Conservation (phyloP, 2,113 vertebrate genomes). For the Neodontobutis hainanensis region DNA sequence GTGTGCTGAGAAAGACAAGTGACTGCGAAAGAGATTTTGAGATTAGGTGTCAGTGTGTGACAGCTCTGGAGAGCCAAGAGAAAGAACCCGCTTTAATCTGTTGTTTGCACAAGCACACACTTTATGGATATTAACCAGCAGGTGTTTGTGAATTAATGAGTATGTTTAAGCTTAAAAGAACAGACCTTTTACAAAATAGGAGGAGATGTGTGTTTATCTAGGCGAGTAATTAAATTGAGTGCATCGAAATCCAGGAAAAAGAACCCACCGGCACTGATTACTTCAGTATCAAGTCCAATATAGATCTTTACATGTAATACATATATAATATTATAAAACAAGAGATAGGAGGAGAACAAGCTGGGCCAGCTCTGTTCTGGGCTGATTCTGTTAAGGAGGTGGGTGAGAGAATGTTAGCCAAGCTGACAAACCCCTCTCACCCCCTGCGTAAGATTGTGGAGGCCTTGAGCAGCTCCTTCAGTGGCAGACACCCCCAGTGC, state of each 20-base stretch:
- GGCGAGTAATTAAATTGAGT: background rate
- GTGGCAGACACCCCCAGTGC: no score
- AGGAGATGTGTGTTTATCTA: background rate
- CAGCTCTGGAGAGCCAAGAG: slow-evolving; percentile 2
- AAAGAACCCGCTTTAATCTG: slow-evolving; percentile 16
- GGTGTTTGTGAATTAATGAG: slow-evolving; percentile 9
- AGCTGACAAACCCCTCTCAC: no score
- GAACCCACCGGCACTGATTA: background rate
- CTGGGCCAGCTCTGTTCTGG: no score
- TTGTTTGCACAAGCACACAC: slow-evolving; percentile 32
- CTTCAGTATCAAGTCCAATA: background rate
- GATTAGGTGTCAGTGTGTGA: slow-evolving; percentile 29
- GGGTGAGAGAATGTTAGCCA: no score
- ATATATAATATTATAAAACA: no score
- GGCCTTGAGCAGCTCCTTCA: no score
- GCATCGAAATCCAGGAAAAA: background rate
- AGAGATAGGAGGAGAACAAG: no score
- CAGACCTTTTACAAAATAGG: background rate
- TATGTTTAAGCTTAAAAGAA: background rate
- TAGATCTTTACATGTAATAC: no score
- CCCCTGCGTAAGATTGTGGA: no score
- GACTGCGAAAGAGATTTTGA: slow-evolving; percentile 21
- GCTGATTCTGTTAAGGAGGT: no score
- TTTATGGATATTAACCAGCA: slow-evolving; percentile 26
- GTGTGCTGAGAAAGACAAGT: slow-evolving; percentile 25